phyloP scores from a whole-genome alignment of 2,888 invertebrate genomes.

The Leuctra nigra region DNA sequence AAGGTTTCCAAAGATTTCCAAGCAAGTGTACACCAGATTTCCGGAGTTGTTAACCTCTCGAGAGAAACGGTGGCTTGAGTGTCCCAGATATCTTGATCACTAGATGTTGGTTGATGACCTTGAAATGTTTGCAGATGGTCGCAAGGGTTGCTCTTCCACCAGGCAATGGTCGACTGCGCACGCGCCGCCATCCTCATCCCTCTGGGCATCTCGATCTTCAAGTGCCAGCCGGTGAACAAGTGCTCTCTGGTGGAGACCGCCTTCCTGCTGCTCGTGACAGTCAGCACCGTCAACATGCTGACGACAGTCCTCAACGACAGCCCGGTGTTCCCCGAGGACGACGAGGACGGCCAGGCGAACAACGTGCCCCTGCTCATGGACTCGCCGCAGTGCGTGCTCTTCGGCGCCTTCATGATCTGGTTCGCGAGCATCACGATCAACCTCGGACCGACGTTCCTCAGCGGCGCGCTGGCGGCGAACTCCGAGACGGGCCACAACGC shows the following conservation, averaged over 20 bases:
- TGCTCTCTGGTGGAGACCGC: slow-evolving; percentile 84
- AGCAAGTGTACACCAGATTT: no score
- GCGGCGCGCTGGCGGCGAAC: slow-evolving; percentile 74
- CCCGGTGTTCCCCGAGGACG: slow-evolving; percentile 73
- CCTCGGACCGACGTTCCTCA: slow-evolving; percentile 80
- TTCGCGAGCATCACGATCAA: slow-evolving; percentile 87
- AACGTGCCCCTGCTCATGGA: slow-evolving; percentile 72
- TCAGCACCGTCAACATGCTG: slow-evolving; percentile 85
- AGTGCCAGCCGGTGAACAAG: slow-evolving; percentile 77
- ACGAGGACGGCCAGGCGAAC: slow-evolving; percentile 44
- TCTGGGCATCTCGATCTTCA: slow-evolving; percentile 69
- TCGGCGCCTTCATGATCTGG: slow-evolving; percentile 91
- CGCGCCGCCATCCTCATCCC: slow-evolving; percentile 73
- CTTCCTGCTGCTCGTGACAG: slow-evolving; percentile 76
- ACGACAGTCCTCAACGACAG: slow-evolving; percentile 81
- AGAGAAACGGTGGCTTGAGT: no score
- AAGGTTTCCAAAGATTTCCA: no score
- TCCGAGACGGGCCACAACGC: slow-evolving; percentile 69
- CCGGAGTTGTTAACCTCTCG: no score
- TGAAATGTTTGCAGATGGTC: slow-evolving; percentile 79
- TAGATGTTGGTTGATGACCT: no score
- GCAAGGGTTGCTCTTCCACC: slow-evolving; percentile 76
- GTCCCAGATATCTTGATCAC: no score
- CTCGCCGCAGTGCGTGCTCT: slow-evolving; percentile 82
- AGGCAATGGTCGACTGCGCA: slow-evolving; percentile 76